Evolutionary conservation across 2,113 vertebrate genomes (phyloP).

Genomic region (Gallinago paraguaiae): DNA sequence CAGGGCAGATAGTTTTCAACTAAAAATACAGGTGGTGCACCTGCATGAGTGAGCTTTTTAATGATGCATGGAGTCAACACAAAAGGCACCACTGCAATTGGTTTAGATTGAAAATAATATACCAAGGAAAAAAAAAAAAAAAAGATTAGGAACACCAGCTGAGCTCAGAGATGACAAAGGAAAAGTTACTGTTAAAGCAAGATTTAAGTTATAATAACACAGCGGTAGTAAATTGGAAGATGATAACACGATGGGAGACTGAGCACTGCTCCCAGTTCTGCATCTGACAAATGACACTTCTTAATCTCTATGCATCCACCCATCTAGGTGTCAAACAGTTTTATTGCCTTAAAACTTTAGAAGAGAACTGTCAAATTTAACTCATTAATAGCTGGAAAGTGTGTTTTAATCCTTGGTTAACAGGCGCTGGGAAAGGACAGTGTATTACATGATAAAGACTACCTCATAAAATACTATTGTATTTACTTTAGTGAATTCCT

Average conservation of each 20-base stretch:
- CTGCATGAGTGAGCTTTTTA: background rate
- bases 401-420: background rate
- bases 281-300: conserved; percentile 9
- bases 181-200: background rate
- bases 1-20: conserved; percentile 2
- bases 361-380: background rate
- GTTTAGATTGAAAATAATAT: background rate
- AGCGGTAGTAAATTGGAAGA: conserved; percentile 42
- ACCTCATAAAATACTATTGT: background rate
- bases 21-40: background rate
- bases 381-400: background rate
- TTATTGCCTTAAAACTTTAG: background rate
- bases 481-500: background rate
- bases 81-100: background rate
- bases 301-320: conserved; percentile 1
- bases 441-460: background rate
- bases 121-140: background rate
- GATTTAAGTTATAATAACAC: conserved; percentile 3
- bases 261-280: background rate
- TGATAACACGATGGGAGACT: background rate
- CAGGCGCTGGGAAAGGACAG: background rate
- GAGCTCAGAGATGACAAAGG: conserved; percentile 23
- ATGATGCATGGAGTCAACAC: background rate
- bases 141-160: conserved; percentile 17
- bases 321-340: background rate